These are phyloP conservation scores for Microtus montanus DNA, from an alignment of 2,113 vertebrate genomes.

Conservation along the genomic window DNA sequence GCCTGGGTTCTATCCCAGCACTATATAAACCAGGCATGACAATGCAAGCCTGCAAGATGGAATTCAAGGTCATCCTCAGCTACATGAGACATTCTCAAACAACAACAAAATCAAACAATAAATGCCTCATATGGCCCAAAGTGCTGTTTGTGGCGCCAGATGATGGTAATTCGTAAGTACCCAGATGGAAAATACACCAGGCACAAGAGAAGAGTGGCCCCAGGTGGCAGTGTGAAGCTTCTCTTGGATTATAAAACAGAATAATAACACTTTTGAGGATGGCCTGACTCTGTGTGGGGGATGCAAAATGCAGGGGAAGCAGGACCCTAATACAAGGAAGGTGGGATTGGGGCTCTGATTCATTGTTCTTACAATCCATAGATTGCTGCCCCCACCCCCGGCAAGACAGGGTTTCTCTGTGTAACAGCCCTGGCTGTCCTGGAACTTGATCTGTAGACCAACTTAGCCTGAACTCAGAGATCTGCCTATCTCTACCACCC, in stretches of 20 bases:
- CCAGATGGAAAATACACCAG: neutral
- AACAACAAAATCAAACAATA: neutral
- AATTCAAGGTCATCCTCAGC: neutral
- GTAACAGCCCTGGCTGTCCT: neutral
- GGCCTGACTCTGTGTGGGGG: neutral
- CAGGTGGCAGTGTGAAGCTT: neutral
- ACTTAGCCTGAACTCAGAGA: neutral
- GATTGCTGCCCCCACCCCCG: neutral
- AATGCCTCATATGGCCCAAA: neutral
- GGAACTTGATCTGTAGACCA: neutral
- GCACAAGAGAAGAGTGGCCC: neutral
- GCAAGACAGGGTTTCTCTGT: neutral
- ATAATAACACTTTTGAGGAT: neutral
- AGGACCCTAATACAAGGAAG: neutral
- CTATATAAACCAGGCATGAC: neutral
- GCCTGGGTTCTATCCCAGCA: neutral
- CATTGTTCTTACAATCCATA: neutral
- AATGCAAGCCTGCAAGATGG: neutral
- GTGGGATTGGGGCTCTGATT: neutral
- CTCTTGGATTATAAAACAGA: neutral
- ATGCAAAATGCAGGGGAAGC: neutral
- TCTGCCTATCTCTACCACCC: neutral
- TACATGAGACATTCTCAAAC: neutral
- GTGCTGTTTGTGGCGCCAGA: neutral
- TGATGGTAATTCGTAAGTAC: neutral